These are phyloP conservation scores for Ormia ochracea DNA, from an alignment of 2,888 invertebrate species.

Conservation along the genomic window DNA sequence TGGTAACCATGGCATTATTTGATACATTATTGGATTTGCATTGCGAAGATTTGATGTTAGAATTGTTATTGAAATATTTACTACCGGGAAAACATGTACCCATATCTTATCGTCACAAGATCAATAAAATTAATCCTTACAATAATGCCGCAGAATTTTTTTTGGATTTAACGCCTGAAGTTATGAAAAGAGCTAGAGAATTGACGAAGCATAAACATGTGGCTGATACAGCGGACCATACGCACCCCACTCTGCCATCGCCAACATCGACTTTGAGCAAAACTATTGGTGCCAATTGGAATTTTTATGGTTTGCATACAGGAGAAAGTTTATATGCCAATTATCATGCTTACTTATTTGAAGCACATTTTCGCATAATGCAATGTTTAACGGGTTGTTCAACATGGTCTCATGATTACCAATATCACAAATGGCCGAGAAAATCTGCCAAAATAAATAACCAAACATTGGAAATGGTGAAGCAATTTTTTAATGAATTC, in stretches of 20 bases:
- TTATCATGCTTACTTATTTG: slow-evolving; percentile 90
- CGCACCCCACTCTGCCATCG: slow-evolving; percentile 66
- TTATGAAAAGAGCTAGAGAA: slow-evolving; percentile 75
- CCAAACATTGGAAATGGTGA: slow-evolving; percentile 74
- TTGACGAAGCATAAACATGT: slow-evolving; percentile 72
- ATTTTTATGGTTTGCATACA: slow-evolving; percentile 78
- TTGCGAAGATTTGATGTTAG: slow-evolving; percentile 97
- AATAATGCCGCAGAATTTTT: slow-evolving; percentile 86
- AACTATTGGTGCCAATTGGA: slow-evolving; percentile 78
- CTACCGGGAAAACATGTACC: slow-evolving; percentile 86
- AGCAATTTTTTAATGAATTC: slow-evolving; percentile 75
- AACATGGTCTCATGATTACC: slow-evolving; percentile 88
- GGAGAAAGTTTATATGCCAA: slow-evolving; percentile 86
- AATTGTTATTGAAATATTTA: slow-evolving; percentile 90
- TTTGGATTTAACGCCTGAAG: slow-evolving; percentile 83
- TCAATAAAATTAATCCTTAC: slow-evolving; percentile 85
- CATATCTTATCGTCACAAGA: slow-evolving; percentile 84
- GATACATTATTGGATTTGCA: slow-evolving; percentile 93
- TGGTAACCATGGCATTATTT: slow-evolving; percentile 93
- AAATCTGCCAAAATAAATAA: slow-evolving; percentile 67
- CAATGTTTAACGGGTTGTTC: slow-evolving; percentile 85
- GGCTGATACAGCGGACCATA: slow-evolving; percentile 65
- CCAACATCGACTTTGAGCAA: slow-evolving; percentile 75
- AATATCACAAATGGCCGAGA: slow-evolving; percentile 78
- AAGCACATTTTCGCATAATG: slow-evolving; percentile 87